Evolutionary conservation across 1,140 invertebrate species (phyloP).

Genomic region (Galendromus occidentalis): DNA sequence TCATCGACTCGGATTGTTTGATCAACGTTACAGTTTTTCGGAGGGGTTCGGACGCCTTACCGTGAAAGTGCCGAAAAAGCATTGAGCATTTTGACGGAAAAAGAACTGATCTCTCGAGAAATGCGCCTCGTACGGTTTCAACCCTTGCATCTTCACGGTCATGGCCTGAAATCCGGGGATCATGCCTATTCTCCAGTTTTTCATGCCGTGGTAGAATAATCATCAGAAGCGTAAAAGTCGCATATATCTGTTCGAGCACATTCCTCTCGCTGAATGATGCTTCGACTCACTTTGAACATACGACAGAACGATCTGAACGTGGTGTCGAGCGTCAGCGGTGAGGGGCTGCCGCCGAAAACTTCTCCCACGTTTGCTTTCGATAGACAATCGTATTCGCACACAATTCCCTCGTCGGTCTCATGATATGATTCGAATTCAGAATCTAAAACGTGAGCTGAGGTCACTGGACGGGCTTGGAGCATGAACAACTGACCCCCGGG

Average conservation of each 20-base stretch:
- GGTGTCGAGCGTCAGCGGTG: background rate
- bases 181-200: too few species aligned
- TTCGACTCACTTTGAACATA: background rate
- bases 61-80: conserved; percentile 6
- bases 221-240: too few species aligned
- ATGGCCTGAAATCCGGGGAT: background rate
- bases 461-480: background rate
- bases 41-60: too few species aligned
- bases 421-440: conserved; percentile 2
- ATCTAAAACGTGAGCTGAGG: background rate
- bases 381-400: conserved; percentile 2
- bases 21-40: too few species aligned
- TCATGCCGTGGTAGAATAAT: too few species aligned
- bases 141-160: background rate
- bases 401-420: background rate
- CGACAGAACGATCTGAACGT: background rate
- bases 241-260: too few species aligned
- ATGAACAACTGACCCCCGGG: background rate
- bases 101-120: conserved; percentile 2
- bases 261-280: too few species aligned
- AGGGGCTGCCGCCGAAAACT: background rate
- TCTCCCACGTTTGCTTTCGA: conserved; percentile 7
- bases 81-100: background rate
- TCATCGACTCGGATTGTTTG: background rate
- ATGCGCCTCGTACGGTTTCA: background rate